A percentile compares a stretch with the other conserved stretches of the same genome.
phyloP scores from a whole-genome alignment of 2,113 vertebrate species.

The Podarcis cretensis region DNA sequence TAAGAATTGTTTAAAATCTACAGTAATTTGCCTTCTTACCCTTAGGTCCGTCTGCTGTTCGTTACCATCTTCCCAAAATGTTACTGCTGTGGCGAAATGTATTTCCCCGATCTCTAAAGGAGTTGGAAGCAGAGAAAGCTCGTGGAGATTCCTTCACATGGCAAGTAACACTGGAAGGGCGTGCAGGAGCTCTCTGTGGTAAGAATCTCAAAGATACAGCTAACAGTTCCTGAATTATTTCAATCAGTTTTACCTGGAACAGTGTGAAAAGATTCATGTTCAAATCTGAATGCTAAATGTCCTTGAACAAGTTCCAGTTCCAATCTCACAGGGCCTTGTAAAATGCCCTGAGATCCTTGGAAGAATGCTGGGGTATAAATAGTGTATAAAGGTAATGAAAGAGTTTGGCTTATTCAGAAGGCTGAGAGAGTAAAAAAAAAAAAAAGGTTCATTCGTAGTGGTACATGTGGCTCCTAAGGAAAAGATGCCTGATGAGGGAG shows the following conservation, averaged over 20 bases:
- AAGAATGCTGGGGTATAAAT: neutral
- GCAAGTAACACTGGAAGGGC: constrained; percentile 97
- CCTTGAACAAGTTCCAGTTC: neutral
- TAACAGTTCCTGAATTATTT: neutral
- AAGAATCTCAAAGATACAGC: constrained; percentile 60
- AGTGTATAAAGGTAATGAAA: neutral
- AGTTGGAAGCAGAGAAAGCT: constrained; percentile 96
- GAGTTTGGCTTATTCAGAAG: neutral
- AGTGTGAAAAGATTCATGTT: neutral
- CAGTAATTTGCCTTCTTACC: constrained; percentile 9
- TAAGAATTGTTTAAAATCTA: neutral
- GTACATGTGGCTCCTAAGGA: neutral
- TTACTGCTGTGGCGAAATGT: constrained; percentile 96
- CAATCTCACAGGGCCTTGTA: neutral
- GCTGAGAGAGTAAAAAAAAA: neutral
- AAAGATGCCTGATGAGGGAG: neutral
- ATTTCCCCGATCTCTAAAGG: constrained; percentile 97
- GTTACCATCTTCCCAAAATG: constrained; percentile 99
- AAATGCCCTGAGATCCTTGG: neutral
- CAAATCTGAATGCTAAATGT: neutral
- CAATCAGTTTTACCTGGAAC: neutral
- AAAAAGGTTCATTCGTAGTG: neutral
- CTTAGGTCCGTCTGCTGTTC: constrained; percentile 92
- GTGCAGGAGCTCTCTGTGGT: constrained; percentile 97
- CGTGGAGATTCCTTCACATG: constrained; percentile 97